Base-by-base conservation (phyloP, 2,113 vertebrate species). In the Rhinoptilus africanus region DNA sequence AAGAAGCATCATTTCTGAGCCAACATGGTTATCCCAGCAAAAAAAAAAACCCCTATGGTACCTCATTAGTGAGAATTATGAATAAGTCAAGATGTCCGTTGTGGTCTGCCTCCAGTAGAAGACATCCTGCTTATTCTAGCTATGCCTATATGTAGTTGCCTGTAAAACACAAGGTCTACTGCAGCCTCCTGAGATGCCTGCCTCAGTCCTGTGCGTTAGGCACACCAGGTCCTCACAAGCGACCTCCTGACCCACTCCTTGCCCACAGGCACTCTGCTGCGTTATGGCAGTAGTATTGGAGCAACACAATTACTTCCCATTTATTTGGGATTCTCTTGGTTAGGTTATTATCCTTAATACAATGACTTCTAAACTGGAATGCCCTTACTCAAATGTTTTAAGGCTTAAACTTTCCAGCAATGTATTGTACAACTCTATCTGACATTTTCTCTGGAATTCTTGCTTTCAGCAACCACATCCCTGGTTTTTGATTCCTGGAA, bases 401-500 rank as follows among this genome's bases (percentile, higher is more conserved):
- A 95, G n/a, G 56, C 63, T 94, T 68, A 87, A 91, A 34, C 27
- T 86, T 90, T 89, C 48, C 91, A 96, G 64, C 47, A 93, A 78
- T 51, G 34, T 30, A 59, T 41, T 85, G 79, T 72, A 77, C 85
- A 87, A 88, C 83, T 93, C 92, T 85, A 80, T 86, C 69, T 88
- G 86, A 91, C 62, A 79, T 80, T 86, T 92, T 92, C 72, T 83
- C 73, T 92, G 76, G 89, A 96, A 97, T 92, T 91, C 63, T 92
- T 88, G 63, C 53, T 95, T 93, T 94, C 45, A 89, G 83, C 74
- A 94, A 96, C 94, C 77, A 91, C 83, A 96, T 95, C 88, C 48
- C 91, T 86, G 53, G 32, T 60, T 94, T 95, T 95, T n/a, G 53
- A 93, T 95, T 97, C 87, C 85, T 94, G 95, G 97, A 95, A 95